Evolutionary conservation across 2,113 vertebrate species (phyloP).

Genomic region (Ailurus styani): DNA sequence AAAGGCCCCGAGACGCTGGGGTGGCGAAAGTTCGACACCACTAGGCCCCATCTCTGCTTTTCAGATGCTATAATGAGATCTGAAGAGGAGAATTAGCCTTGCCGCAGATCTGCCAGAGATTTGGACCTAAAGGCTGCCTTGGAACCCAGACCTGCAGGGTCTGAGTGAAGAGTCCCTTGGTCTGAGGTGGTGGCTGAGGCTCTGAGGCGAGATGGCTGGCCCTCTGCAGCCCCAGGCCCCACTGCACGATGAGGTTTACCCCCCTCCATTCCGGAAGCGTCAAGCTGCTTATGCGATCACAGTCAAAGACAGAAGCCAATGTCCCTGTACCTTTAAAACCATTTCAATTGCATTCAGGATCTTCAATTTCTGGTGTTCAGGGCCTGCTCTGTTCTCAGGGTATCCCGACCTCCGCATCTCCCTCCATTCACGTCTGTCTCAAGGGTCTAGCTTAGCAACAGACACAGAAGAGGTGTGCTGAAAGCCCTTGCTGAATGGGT

Average conservation of each 20-base stretch:
- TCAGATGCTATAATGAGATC: neutral
- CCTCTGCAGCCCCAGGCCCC: neutral
- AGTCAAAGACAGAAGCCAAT: neutral
- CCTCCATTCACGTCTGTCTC: neutral
- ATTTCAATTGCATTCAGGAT: neutral
- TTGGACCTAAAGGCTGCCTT: neutral
- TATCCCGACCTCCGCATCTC: neutral
- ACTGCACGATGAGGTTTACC: neutral
- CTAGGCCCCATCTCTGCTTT: neutral
- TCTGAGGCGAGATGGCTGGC: neutral
- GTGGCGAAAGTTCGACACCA: neutral
- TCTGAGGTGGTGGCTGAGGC: accelerated
- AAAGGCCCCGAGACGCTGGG: neutral
- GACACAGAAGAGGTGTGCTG: neutral
- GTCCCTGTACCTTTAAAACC: neutral
- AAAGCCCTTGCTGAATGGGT: neutral
- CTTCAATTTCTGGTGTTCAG: neutral
- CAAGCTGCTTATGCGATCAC: neutral
- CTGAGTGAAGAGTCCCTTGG: neutral
- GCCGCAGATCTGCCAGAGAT: neutral
- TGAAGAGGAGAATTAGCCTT: neutral
- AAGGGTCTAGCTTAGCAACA: too few species aligned
- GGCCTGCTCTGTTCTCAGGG: neutral
- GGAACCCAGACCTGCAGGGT: too few species aligned
- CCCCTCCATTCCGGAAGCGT: neutral